Percentiles rank a stretch among this genome's conserved stretches.
phyloP scores from a whole-genome alignment of 2,113 vertebrate species.

The Neolamprologus modestus region DNA sequence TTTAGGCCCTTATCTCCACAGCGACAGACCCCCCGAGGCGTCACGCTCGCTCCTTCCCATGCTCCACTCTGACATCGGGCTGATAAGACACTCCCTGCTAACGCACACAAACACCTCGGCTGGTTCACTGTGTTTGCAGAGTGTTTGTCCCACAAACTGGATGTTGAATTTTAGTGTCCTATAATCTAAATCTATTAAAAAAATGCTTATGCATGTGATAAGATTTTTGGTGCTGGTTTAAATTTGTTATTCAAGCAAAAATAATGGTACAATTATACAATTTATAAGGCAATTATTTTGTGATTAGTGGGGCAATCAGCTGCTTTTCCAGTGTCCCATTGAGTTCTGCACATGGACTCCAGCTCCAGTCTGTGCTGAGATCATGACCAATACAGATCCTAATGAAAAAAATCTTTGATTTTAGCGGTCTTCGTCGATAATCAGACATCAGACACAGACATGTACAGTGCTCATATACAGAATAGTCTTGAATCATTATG shows the following conservation, averaged over 20 bases:
- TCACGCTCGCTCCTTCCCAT: neutral
- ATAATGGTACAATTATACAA: neutral
- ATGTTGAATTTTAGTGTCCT: neutral
- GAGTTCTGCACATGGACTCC: neutral
- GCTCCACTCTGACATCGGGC: neutral
- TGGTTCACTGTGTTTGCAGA: neutral
- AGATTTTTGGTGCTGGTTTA: neutral
- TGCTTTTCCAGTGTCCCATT: neutral
- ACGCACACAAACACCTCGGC: neutral
- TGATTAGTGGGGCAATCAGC: neutral
- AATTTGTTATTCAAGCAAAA: neutral
- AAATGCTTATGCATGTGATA: neutral
- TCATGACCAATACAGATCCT: neutral
- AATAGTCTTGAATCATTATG: neutral
- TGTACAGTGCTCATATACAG: neutral
- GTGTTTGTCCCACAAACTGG: neutral
- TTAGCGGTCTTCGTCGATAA: neutral
- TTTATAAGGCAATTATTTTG: neutral
- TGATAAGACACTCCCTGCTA: slow-evolving; percentile 45
- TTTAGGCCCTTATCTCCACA: slow-evolving; percentile 27
- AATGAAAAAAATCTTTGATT: neutral
- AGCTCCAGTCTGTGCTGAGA: neutral
- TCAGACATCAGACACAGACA: neutral
- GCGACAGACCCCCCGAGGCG: slow-evolving; percentile 11
- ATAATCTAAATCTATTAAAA: neutral